Percentiles rank a stretch among this genome's conserved stretches.
These are phyloP conservation scores for Microcebus murinus DNA, from an alignment of 2,113 vertebrate species.

Conservation along the genomic window DNA sequence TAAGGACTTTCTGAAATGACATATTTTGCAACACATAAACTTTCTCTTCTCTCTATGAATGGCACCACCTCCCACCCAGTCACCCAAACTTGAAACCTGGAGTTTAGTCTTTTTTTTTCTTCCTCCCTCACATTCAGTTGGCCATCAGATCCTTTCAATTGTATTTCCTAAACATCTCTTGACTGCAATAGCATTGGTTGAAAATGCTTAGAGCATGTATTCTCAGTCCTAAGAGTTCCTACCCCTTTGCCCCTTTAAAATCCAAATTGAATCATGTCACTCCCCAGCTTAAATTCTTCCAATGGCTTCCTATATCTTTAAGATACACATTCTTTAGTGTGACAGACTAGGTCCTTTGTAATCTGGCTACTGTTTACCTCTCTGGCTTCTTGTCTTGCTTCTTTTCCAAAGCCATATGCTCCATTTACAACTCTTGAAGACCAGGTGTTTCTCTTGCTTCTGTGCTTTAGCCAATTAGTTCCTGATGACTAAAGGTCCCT, in stretches of 20 bases:
- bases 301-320: neutral
- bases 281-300: neutral
- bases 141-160: neutral
- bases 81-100: neutral
- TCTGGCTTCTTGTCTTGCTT: neutral
- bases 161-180: neutral
- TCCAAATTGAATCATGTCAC: neutral
- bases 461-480: constrained; percentile 29
- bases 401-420: neutral
- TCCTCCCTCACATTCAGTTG: neutral
- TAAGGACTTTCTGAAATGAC: constrained; percentile 17
- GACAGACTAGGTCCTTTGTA: neutral
- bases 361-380: neutral
- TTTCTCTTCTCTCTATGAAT: neutral
- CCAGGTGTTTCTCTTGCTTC: neutral
- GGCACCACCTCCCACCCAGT: neutral
- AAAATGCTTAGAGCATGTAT: neutral
- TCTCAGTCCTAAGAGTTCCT: neutral
- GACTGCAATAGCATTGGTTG: neutral
- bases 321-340: neutral
- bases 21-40: neutral
- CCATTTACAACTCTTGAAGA: neutral
- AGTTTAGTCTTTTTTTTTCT: neutral
- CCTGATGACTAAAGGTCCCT: constrained; percentile 34
- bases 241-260: neutral